Evolutionary conservation across 1,140 invertebrate species (phyloP).

Genomic region (Drosophila kohkoa): DNA sequence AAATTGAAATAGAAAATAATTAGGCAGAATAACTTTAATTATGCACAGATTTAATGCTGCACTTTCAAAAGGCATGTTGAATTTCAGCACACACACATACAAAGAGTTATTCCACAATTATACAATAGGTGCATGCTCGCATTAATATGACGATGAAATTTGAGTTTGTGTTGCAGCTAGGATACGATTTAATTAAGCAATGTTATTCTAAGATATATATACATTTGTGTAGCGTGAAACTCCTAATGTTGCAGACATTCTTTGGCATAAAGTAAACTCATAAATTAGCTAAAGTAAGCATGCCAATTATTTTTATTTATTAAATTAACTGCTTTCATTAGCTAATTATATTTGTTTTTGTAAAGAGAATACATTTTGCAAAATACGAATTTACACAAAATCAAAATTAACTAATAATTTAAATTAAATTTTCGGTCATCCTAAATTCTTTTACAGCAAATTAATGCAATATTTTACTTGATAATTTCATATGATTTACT

Average conservation of each 20-base stretch:
- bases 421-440: too few relatives aligned
- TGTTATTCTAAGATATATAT: background rate
- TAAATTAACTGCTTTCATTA: too few relatives aligned
- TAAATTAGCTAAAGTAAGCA: too few relatives aligned
- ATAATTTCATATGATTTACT: constrained; percentile 3
- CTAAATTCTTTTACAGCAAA: too few relatives aligned
- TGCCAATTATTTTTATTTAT: too few relatives aligned
- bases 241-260: background rate
- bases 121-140: background rate
- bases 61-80: constrained; percentile 36
- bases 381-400: too few relatives aligned
- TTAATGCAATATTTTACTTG: background rate
- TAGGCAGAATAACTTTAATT: constrained; percentile 70
- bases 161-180: constrained; percentile 57
- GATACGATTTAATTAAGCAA: constrained; percentile 70
- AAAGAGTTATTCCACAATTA: too few relatives aligned
- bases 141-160: constrained; percentile 35
- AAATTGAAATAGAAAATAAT: constrained; percentile 62
- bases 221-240: background rate
- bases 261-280: too few relatives aligned
- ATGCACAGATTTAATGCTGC: constrained; percentile 63
- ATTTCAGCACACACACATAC: background rate
- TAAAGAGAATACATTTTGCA: too few relatives aligned
- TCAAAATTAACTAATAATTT: too few relatives aligned
- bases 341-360: too few relatives aligned